Conservation (phyloP, 1,140 invertebrate genomes). For the Ostrea edulis region DNA sequence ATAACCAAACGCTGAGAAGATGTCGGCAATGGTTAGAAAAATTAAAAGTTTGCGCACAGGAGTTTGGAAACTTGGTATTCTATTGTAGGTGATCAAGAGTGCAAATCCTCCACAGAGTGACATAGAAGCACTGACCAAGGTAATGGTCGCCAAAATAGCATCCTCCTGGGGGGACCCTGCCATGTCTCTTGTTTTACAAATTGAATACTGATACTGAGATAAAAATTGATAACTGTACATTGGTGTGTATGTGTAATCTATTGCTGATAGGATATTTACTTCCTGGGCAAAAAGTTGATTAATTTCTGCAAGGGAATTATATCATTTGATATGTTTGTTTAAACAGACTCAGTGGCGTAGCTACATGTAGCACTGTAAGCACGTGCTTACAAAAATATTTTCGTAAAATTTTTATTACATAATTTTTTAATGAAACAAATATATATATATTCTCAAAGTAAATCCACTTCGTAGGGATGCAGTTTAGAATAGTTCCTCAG, state of each 20-base stretch:
- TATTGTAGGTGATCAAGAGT: background rate
- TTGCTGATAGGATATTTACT: background rate
- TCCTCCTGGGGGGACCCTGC: background rate
- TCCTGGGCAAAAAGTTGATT: background rate
- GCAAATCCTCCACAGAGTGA: background rate
- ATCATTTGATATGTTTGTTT: no score
- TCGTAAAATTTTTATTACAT: no score
- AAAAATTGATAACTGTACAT: background rate
- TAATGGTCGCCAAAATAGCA: background rate
- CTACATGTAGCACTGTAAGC: no score
- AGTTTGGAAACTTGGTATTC: background rate
- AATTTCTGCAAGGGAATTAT: background rate
- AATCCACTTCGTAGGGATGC: no score
- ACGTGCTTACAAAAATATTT: no score
- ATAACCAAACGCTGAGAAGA: background rate
- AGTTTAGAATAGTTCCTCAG: no score
- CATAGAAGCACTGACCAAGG: background rate
- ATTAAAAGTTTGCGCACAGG: background rate
- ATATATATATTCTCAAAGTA: no score
- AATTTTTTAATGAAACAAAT: no score
- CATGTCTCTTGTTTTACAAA: background rate
- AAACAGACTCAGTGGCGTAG: no score
- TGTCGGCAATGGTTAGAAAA: conserved; percentile 25
- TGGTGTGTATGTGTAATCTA: background rate
- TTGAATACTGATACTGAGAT: background rate